Base-by-base conservation (phyloP, 2,888 invertebrate species). In the Polymixis flavicincta region DNA sequence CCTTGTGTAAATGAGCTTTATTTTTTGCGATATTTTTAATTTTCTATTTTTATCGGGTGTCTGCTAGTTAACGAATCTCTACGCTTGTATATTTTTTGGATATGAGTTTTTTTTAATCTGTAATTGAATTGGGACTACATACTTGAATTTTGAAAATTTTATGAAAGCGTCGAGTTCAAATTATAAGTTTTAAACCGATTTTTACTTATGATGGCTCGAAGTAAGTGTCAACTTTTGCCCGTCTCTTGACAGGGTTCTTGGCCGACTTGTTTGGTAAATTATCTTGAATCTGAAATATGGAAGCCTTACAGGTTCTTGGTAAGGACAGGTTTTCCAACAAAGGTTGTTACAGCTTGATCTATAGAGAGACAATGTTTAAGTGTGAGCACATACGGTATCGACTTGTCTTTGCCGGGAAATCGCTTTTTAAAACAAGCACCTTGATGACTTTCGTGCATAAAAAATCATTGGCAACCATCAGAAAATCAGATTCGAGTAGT, bases 1-100 rank as follows among this genome's bases (percentile, higher is more conserved):
- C 88, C 88, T 90, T 89, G 84, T 84, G 76, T 84, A 88, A n/a
- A 80, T 79, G 84, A 89, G 89, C 90, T 91, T 90, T 90, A 89
- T 87, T 89, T 87, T 85, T 76, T 61, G 79, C 81, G 84, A 83
- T 85, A 76, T 84, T 72, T 85, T 74, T n/a, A 42, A 65, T 76
- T 79, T 76, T 70, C 75, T 84, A 78, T 66, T 85, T 83, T 74
- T 76, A 76, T 71, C 61, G 68, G 59, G 63, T 81, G 72, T 84
- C 72, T 78, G 76, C 80, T 80, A 75, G 76, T 80, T 79, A 83
- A 83, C 75, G 89, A 89, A 88, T 90, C 85, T 89, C 88, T 84
- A 83, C 81, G 83, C 87, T 85, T 86, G 65, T 77, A 74, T 76
- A 70, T 78, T 77, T 78, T 75, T 85, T 71, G 60, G 37, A 73